Conservation (phyloP, 2,113 vertebrate genomes). For the Erpornis zantholeuca region DNA sequence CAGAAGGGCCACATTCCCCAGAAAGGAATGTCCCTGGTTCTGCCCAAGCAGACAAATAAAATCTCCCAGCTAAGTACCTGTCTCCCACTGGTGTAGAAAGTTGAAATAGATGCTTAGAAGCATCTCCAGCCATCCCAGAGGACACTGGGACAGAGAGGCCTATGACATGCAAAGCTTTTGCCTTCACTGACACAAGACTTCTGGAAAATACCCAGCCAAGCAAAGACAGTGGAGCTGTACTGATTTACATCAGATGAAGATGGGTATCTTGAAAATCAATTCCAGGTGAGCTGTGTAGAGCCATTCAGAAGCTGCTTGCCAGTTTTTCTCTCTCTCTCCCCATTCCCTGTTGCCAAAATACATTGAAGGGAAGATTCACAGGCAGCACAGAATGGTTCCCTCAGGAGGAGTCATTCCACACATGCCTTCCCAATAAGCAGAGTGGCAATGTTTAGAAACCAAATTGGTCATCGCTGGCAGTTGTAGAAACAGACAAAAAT, state of each 20-base stretch:
- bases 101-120: background rate
- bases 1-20: background rate
- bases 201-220: background rate
- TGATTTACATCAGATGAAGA: background rate
- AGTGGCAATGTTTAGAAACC: conserved; percentile 29
- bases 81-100: background rate
- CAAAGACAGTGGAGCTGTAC: background rate
- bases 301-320: background rate
- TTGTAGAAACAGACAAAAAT: conserved; percentile 24
- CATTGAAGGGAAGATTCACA: conserved; percentile 2
- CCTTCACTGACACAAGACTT: background rate
- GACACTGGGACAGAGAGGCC: background rate
- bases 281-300: conserved; percentile 17
- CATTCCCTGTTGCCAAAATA: background rate
- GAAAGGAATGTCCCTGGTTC: conserved; percentile 2
- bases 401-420: conserved; percentile 13
- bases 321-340: background rate
- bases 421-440: conserved; percentile 25
- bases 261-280: background rate
- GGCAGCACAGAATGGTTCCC: background rate
- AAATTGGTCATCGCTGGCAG: background rate
- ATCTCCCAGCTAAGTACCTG: background rate
- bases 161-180: background rate
- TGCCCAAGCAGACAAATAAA: background rate
- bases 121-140: background rate